Conservation (phyloP, 2,113 vertebrate species). For the Malurus alboscapulatus region DNA sequence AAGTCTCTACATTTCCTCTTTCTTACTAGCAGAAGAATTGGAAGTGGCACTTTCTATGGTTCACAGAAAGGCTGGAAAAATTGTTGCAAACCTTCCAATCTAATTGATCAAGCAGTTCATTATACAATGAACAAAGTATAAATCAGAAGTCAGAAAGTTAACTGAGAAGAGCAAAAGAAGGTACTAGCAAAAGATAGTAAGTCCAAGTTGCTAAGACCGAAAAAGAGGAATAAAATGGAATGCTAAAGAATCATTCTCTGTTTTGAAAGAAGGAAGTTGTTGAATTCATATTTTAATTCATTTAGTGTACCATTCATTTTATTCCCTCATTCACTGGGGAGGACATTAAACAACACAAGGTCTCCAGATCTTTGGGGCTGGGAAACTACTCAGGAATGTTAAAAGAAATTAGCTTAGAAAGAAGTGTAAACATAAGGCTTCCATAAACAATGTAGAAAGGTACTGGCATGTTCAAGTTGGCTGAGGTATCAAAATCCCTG, state of each 20-base stretch:
- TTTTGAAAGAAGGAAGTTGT: neutral
- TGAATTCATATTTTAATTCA: neutral
- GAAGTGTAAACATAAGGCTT: neutral
- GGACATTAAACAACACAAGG: neutral
- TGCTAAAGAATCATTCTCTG: neutral
- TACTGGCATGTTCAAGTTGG: neutral
- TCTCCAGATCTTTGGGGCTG: neutral
- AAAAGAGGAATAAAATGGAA: neutral
- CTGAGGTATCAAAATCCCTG: neutral
- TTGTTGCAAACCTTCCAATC: neutral
- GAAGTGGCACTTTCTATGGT: neutral
- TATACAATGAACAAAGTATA: neutral
- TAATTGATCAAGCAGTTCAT: neutral
- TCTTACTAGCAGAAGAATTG: neutral
- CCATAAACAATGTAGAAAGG: neutral
- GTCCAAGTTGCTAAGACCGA: neutral
- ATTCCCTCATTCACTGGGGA: neutral
- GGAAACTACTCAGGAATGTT: neutral
- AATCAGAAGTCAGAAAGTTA: neutral
- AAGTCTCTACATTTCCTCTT: neutral
- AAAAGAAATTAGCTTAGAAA: neutral
- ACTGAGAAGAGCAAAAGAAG: neutral
- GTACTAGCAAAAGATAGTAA: neutral
- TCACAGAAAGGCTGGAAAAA: neutral
- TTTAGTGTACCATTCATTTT: neutral